These are phyloP conservation scores for Platygyra sinensis DNA, from an alignment of 64 coral and sea anemone species.

Conservation along the genomic window DNA sequence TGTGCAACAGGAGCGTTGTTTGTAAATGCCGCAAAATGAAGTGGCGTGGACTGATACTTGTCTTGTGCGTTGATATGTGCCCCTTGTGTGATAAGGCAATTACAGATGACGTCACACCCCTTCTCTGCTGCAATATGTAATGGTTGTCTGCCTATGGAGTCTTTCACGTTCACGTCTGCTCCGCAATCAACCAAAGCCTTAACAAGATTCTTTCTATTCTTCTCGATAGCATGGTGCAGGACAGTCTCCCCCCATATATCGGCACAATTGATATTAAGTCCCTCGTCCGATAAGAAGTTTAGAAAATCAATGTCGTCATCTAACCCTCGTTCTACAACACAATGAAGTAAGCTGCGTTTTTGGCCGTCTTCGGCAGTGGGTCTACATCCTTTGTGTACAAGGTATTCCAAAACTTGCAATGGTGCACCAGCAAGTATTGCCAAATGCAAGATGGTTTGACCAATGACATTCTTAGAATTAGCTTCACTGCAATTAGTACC, in stretches of 20 bases:
- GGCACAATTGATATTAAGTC: conserved; percentile 32
- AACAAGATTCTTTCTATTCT: conserved; percentile 34
- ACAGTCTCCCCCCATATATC: conserved; percentile 47
- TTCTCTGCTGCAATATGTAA: conserved; percentile 48
- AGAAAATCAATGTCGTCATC: too few species aligned
- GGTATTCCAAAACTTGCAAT: conserved; percentile 32
- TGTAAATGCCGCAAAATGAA: conserved; percentile 49
- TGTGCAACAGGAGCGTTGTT: conserved; percentile 20
- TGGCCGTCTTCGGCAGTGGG: neutral
- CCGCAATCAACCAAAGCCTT: conserved; percentile 44
- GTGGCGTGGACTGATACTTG: conserved; percentile 39
- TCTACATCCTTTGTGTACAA: conserved; percentile 37
- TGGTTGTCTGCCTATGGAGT: conserved; percentile 16
- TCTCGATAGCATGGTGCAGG: conserved; percentile 53
- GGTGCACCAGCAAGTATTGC: conserved; percentile 10
- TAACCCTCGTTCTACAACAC: too few species aligned
- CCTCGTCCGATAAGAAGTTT: conserved; percentile 35
- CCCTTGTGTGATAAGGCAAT: conserved; percentile 25
- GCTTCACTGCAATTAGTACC: conserved; percentile 16
- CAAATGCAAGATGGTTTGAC: conserved; percentile 56
- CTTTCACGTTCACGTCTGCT: conserved; percentile 37
- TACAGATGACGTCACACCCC: conserved; percentile 4
- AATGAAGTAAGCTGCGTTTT: too few species aligned
- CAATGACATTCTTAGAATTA: conserved; percentile 35
- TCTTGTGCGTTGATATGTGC: conserved; percentile 43